phyloP scores from a whole-genome alignment of 2,888 invertebrate genomes.

The Galeruca laticollis region DNA sequence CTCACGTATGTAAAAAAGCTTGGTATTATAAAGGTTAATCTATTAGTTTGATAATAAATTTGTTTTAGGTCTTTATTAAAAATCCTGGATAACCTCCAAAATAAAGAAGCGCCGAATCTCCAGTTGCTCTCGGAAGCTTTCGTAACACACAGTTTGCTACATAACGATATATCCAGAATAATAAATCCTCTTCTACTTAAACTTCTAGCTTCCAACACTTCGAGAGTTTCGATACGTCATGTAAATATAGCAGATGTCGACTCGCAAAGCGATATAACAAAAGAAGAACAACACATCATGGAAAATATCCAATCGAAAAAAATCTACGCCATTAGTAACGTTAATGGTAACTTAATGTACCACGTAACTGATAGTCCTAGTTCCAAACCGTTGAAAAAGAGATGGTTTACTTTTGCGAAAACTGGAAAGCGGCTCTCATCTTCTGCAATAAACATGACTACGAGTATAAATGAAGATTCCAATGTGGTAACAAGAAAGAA shows the following conservation, averaged over 20 bases:
- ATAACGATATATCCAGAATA: constrained; percentile 82
- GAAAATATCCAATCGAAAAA: constrained; percentile 68
- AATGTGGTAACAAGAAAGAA: constrained; percentile 64
- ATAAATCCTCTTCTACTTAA: constrained; percentile 83
- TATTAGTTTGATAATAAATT: background rate
- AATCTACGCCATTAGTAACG: constrained; percentile 85
- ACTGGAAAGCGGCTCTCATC: constrained; percentile 59
- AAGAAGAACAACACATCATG: constrained; percentile 56
- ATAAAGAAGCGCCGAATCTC: constrained; percentile 71
- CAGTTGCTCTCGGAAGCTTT: constrained; percentile 79
- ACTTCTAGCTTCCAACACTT: constrained; percentile 82
- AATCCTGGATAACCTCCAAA: constrained; percentile 77
- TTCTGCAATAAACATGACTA: constrained; percentile 62
- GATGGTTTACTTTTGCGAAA: constrained; percentile 64
- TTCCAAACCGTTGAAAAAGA: constrained; percentile 62
- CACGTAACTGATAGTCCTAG: constrained; percentile 68
- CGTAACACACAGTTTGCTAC: constrained; percentile 78
- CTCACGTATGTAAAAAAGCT: too few species aligned
- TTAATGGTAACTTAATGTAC: constrained; percentile 82
- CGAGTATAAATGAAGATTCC: constrained; percentile 63
- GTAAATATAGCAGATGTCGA: constrained; percentile 73
- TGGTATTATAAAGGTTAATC: too few species aligned
- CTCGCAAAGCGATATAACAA: constrained; percentile 59
- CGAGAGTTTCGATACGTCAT: constrained; percentile 84
- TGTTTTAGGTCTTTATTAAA: constrained; percentile 76